These are phyloP conservation scores for Pantherophis vulpinus DNA, from an alignment of 2,797 vertebrate genomes.

Conservation along the genomic window DNA sequence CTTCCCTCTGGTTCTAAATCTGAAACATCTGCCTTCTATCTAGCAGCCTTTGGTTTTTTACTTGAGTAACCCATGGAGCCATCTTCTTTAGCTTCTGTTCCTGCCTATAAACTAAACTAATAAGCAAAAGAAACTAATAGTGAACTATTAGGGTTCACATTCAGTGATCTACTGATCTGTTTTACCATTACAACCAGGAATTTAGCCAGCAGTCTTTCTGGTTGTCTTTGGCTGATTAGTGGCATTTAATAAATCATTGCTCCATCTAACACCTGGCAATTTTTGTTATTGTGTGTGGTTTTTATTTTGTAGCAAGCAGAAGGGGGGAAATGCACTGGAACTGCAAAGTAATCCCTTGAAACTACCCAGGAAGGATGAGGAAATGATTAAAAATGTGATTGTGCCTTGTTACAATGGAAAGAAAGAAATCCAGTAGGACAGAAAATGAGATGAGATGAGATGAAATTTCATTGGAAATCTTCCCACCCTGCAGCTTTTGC, in stretches of 20 bases:
- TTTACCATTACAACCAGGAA: background rate
- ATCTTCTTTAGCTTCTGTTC: background rate
- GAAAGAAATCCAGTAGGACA: background rate
- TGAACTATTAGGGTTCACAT: background rate
- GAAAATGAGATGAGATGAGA: background rate
- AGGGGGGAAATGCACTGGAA: background rate
- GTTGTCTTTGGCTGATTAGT: background rate
- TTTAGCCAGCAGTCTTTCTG: background rate
- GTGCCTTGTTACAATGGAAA: background rate
- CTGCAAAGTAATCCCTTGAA: background rate
- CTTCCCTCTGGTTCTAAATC: background rate
- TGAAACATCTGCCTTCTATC: background rate
- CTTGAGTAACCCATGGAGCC: background rate
- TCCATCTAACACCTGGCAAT: background rate
- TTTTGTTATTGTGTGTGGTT: background rate
- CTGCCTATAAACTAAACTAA: background rate
- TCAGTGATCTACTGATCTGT: background rate
- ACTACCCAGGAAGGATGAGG: background rate
- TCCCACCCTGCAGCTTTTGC: background rate
- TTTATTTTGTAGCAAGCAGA: background rate
- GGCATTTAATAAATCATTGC: background rate
- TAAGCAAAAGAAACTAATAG: background rate
- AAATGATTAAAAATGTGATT: background rate
- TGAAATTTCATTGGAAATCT: background rate
- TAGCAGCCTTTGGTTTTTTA: background rate